Base-by-base conservation (phyloP, 2,888 invertebrate genomes). In the Hipparchia sbordonii region DNA sequence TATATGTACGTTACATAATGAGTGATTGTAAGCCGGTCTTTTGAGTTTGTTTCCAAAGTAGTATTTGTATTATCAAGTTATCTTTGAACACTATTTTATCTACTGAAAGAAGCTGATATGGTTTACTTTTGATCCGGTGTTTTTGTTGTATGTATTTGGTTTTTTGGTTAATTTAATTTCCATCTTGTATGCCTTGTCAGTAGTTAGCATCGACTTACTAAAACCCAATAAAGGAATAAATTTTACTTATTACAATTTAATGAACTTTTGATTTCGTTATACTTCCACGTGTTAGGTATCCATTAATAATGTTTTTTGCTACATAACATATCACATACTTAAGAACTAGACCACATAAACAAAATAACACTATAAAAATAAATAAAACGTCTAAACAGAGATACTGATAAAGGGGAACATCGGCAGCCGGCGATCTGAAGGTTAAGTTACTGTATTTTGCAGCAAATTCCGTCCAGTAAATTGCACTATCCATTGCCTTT, bases 391-490 rank as follows among this genome's bases (percentile, higher is more conserved):
- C 94, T 71, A 93, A 74, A 69, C 91, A 89, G 4, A 87, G 81
- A 75, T 92, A 89, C 73, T 90, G 88, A 81, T 92, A 92, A 71
- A 87, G 77, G 0, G 93, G 89, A 33, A 87, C 80, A 60, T 84
- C 84, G 0, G 87, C 85, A 73, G 88, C 84, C 7, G 83, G 80
- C 62, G 92, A 83, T 77, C 84, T 85, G 1, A 93, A 84, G 75
- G 92, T 89, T 1, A 89, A 87, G 23, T 91, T 91, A 48, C 83
- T 85, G 74, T 92, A 87, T 12, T 91, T 84, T 52, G 95, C 87
- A 72, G 94, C 92, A 80, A 94, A 94, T 77, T 95, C 95, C 9
- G 94, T 93, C 92, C 95, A 95, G 86, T 95, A 95, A 78, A 95
- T 85, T 69, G 95, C 95, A 6, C 88, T 91, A 70, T 95, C 91